These are phyloP conservation scores for Planococcus citri DNA, from an alignment of 1,140 invertebrate species.

Conservation along the genomic window DNA sequence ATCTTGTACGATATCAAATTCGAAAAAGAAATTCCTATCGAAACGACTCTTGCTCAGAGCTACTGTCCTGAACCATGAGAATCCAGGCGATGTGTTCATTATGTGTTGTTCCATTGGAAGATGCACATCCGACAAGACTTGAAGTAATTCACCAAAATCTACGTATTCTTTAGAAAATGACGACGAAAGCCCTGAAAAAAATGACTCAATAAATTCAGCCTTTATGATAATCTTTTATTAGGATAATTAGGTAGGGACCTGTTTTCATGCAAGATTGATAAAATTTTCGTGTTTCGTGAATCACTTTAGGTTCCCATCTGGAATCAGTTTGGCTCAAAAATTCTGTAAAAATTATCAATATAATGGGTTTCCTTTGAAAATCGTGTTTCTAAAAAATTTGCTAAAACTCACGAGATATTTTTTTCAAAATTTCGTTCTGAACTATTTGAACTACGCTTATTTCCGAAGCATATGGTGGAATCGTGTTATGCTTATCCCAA, in stretches of 20 bases:
- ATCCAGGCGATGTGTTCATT: neutral
- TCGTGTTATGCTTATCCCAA: slow-evolving; percentile 78
- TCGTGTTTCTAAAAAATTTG: too few relatives aligned
- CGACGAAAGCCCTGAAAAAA: neutral
- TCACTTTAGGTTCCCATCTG: neutral
- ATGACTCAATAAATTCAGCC: neutral
- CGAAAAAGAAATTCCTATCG: neutral
- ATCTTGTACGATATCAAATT: neutral
- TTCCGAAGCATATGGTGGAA: slow-evolving; percentile 41
- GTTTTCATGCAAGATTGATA: neutral
- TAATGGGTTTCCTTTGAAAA: too few relatives aligned
- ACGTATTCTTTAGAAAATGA: neutral
- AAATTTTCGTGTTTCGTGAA: neutral
- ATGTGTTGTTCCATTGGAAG: neutral
- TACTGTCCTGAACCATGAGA: neutral
- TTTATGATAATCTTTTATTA: too few relatives aligned
- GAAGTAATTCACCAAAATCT: neutral
- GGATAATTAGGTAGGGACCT: too few relatives aligned
- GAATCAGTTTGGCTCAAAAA: neutral
- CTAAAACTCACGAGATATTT: neutral
- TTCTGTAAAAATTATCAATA: neutral
- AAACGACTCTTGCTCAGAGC: neutral
- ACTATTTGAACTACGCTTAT: neutral
- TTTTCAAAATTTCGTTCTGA: neutral
- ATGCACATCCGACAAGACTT: neutral